Base-by-base conservation (phyloP, 2,797 vertebrate genomes). In the Gila robusta region DNA sequence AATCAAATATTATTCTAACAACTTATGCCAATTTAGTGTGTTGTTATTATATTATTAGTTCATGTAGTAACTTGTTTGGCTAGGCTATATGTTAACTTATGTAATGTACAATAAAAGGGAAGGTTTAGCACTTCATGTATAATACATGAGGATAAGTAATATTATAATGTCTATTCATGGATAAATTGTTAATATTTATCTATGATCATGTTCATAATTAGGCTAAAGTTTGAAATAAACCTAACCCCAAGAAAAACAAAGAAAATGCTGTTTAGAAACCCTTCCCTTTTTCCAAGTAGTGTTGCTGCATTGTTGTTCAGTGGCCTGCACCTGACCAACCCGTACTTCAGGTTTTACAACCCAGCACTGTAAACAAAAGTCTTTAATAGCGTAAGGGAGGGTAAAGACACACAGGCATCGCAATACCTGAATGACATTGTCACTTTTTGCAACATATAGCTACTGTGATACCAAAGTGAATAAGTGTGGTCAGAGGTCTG, bases 321-420 rank as follows among this genome's bases (percentile, higher is more conserved):
- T 44, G 19, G 73, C 70, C 6, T 11, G 56, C 47, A 66, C 69
- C 16, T 7, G 69, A 49, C 23, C 21, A 73, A 54, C 84, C 32
- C 17, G 84, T 73, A 14, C 10, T 81, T 71, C 84, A 52, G 17
- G 84, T 74, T 86, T 80, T 17, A 73, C 69, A 66, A 28, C 1
- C 32, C 1, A 9, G 23, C 2, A 73, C 56, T 66, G 67, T 81
- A 54, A 86, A 86, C 69, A 66, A 41, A 62, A 11, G 37, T n/a
- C 39, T 64, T 49, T 64, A 47, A 19, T 28, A 66, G 39, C 16
- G 0, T 10, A n/a, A 64, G 69, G 6, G 28, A 52, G 2, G 26
- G 52, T 32, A 49, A 26, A 39, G 72, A 39, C 7, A 0, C 4
- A 35, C 47, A 49, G 12, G 39, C 47, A 17, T 6, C 0, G 21